Percentiles rank a stretch among this genome's conserved stretches.
phyloP scores from a whole-genome alignment of 2,113 vertebrate species.

The Phainopepla nitens region DNA sequence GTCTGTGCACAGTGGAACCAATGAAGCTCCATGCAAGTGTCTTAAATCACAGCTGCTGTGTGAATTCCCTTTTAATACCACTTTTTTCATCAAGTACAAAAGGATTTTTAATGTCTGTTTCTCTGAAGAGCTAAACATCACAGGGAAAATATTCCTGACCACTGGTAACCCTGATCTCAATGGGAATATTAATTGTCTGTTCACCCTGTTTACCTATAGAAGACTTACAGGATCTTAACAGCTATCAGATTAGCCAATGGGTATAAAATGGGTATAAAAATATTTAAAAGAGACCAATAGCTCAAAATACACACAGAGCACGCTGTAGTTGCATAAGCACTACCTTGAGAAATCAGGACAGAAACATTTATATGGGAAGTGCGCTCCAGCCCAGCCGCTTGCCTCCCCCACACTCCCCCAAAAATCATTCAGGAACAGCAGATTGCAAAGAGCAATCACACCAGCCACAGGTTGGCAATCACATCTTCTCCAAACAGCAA shows the following conservation, averaged over 20 bases:
- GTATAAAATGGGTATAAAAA: not conserved
- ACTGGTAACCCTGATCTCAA: not conserved
- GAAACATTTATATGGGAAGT: constrained; percentile 20
- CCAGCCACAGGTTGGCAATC: constrained; percentile 66
- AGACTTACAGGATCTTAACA: not conserved
- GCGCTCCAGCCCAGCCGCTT: not conserved
- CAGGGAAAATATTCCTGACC: not conserved
- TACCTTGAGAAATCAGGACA: not conserved
- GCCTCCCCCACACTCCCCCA: not conserved
- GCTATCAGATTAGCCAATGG: not conserved
- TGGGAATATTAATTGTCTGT: not conserved
- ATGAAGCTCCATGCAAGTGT: not conserved
- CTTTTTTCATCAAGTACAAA: not conserved
- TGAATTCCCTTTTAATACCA: not conserved
- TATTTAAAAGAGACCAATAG: not conserved
- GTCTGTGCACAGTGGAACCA: not conserved
- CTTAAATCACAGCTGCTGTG: constrained; percentile 3
- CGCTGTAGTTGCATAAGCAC: not conserved
- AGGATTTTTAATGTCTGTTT: not conserved
- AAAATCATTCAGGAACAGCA: constrained; percentile 46
- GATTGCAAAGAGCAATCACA: constrained; percentile 51
- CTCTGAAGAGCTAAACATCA: not conserved
- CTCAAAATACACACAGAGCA: not conserved
- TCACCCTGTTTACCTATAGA: not conserved
- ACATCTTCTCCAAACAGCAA: constrained; percentile 62